Percentiles rank a stretch among this genome's conserved stretches.
Conservation (phyloP, 2,888 invertebrate species). For the Eurytoma californica region DNA sequence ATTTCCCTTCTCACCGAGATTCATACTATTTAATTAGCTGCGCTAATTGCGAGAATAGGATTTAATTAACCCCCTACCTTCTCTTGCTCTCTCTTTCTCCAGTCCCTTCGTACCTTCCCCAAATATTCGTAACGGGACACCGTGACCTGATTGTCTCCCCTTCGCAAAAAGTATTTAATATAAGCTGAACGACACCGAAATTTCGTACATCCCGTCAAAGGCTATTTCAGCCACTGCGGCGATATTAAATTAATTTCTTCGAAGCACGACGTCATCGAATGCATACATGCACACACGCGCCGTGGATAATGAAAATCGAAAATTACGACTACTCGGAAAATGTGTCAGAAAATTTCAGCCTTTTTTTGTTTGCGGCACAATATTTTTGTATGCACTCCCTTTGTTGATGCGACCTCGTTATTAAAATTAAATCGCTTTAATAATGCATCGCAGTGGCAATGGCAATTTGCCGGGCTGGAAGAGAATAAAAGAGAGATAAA, state of each 20-base stretch:
- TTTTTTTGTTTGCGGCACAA: constrained; percentile 27
- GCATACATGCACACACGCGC: background rate
- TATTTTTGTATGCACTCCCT: constrained; percentile 42
- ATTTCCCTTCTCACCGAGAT: constrained; percentile 54
- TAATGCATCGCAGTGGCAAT: constrained; percentile 65
- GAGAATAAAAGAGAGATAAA: no score
- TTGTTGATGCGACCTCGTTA: constrained; percentile 60
- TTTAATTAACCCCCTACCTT: constrained; percentile 70
- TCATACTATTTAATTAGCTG: constrained; percentile 69
- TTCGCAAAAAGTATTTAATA: constrained; percentile 17
- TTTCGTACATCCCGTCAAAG: background rate
- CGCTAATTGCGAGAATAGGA: constrained; percentile 71
- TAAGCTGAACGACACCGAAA: background rate
- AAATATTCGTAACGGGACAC: constrained; percentile 24
- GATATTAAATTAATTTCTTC: constrained; percentile 21
- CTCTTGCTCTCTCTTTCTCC: constrained; percentile 52
- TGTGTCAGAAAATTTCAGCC: constrained; percentile 17
- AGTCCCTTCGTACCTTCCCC: constrained; percentile 1
- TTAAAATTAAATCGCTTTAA: constrained; percentile 71
- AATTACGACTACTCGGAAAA: background rate
- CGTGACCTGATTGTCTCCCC: constrained; percentile 12
- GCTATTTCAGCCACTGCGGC: background rate
- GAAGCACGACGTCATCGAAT: background rate
- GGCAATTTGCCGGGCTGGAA: constrained; percentile 64
- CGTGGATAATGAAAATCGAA: background rate